A percentile compares a stretch with the other conserved stretches of the same genome.
Conservation (phyloP, 1,140 invertebrate genomes). For the Zelostemma sp. region DNA sequence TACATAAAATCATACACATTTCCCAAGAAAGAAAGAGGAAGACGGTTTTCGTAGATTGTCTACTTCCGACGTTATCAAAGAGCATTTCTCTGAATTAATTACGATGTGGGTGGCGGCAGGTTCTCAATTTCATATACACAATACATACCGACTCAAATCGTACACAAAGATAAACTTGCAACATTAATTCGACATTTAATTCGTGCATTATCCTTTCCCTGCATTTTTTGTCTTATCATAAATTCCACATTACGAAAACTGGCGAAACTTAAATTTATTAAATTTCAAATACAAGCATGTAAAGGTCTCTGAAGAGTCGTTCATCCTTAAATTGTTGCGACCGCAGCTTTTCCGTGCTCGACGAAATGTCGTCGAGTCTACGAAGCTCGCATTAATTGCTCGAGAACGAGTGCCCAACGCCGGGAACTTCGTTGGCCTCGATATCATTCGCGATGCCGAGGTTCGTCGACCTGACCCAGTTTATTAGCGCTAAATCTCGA, state of each 20-base stretch:
- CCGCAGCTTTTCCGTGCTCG: neutral
- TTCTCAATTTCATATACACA: slow-evolving; percentile 11
- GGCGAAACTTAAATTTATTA: too few relatives aligned
- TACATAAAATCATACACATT: neutral
- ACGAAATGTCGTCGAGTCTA: slow-evolving; percentile 1
- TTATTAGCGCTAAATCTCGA: slow-evolving; percentile 55
- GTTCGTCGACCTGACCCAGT: slow-evolving; percentile 54
- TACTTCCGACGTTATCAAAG: slow-evolving; percentile 35
- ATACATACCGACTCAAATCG: neutral
- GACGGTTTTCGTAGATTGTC: slow-evolving; percentile 16
- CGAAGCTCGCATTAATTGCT: neutral
- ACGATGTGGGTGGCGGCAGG: slow-evolving; percentile 14
- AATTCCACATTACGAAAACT: too few relatives aligned
- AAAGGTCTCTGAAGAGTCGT: too few relatives aligned
- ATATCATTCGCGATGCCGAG: slow-evolving; percentile 47
- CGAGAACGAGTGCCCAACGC: slow-evolving; percentile 14
- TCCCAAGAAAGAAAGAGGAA: slow-evolving; percentile 2
- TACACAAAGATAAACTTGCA: too few relatives aligned
- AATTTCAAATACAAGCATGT: too few relatives aligned
- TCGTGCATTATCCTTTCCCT: too few relatives aligned
- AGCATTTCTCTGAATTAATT: slow-evolving; percentile 16
- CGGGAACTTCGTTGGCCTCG: slow-evolving; percentile 35
- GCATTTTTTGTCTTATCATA: too few relatives aligned
- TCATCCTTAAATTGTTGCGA: too few relatives aligned
- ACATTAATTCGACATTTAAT: too few relatives aligned